These are phyloP conservation scores for Oreocharis arfaki DNA, from an alignment of 2,113 vertebrate species.

Conservation along the genomic window DNA sequence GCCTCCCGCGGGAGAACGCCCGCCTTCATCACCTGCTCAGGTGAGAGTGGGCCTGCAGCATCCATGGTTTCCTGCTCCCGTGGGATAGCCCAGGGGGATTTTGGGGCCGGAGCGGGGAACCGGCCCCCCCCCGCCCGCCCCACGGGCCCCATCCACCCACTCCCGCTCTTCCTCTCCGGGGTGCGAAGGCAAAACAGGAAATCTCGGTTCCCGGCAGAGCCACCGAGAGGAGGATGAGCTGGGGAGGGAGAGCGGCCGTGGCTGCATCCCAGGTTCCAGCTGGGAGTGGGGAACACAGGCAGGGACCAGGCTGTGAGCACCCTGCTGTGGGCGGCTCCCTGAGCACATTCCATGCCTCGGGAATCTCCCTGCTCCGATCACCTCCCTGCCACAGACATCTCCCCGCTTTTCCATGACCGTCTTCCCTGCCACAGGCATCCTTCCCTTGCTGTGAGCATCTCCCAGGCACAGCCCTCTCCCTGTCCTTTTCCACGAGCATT, in stretches of 20 bases:
- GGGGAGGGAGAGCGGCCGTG: rapidly evolving
- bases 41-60: background rate
- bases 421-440: background rate
- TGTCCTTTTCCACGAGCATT: background rate
- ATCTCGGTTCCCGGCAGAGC: background rate
- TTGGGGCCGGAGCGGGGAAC: rapidly evolving
- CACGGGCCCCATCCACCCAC: background rate
- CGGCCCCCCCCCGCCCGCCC: background rate
- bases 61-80: rapidly evolving
- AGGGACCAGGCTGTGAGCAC: background rate
- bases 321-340: background rate
- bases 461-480: background rate
- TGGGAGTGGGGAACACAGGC: background rate
- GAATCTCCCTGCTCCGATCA: background rate
- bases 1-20: rapidly evolving
- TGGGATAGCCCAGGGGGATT: background rate
- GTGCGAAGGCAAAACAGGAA: background rate
- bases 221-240: background rate
- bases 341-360: background rate
- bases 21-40: conserved; percentile 57
- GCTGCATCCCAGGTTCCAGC: background rate
- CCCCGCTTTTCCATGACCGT: background rate
- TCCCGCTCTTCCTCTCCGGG: background rate
- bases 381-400: background rate
- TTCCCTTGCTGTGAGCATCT: background rate